Evolutionary conservation across 2,113 vertebrate species (phyloP), one percentile per base, ranked within the genome.

Genomic region (Rhinolophus sinicus): DNA sequence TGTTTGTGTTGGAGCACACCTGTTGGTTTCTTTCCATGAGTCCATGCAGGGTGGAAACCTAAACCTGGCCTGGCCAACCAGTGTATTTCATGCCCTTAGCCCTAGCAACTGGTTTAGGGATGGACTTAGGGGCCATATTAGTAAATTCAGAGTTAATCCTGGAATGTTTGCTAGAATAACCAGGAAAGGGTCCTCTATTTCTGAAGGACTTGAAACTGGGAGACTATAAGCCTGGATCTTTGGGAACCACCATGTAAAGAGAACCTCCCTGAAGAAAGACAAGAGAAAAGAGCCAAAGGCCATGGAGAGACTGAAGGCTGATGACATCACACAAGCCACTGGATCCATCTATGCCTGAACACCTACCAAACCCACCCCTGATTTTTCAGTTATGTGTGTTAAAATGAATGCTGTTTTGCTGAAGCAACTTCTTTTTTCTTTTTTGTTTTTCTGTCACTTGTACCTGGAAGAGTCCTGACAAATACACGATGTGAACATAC

Each of bases 1-100:
- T 98, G 90, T 99, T 99, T 18, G 98, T 22, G 19, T 52, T 6
- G 22, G 26, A 18, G 11, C 44, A 84, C 35, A 77, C 30, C 3
- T 81, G 14, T 40, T 26, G 47, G 18, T 72, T 87, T 87, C 62
- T 90, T 67, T 60, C 58, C 58, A 60, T 9, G 58, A 22, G 24
- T 81, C 52, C 62, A 33, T 40, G 50, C 11, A 13, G 8, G n/a
- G 30, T 44, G 3, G 33, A 84, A 52, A 47, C 8, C 14, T 58
- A 69, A 73, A 50, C 50, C 24, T 56, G 18, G 8, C 19, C 12
- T 78, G 76, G 40, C 3, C 10, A 88, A 35, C 58, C 11, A 60
- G 77, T 33, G 6, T 16, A 52, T 21, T 94, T 88, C 40, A 50
- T 40, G 33, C 24, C 9, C 35, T 0, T 13, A 50, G 22, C 24